Conservation (phyloP, 2,888 invertebrate genomes). For the Ceraclea dissimilis region DNA sequence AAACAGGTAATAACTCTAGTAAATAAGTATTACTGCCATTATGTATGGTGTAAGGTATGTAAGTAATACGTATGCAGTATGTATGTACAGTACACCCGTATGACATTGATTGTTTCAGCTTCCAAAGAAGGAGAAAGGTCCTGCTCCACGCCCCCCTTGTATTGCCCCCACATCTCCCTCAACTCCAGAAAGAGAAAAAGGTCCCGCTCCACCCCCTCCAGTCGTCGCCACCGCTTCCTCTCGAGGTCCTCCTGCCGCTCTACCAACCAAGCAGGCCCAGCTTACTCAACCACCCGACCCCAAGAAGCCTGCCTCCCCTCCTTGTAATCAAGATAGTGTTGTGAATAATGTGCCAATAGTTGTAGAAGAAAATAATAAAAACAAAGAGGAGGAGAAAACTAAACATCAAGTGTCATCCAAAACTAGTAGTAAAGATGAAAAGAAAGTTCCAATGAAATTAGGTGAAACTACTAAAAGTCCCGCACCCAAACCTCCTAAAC, state of each 20-base stretch:
- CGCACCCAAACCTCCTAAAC: constrained; percentile 21
- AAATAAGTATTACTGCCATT: no score
- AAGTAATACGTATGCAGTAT: no score
- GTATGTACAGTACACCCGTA: no score
- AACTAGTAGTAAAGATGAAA: constrained; percentile 28
- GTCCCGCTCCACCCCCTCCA: constrained; percentile 30
- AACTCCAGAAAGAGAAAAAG: constrained; percentile 26
- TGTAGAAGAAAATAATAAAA: background rate
- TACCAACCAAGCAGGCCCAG: background rate
- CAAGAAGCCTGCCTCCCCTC: constrained; percentile 29
- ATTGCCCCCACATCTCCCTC: constrained; percentile 34
- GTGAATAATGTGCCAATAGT: constrained; percentile 21
- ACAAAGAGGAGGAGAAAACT: constrained; percentile 20
- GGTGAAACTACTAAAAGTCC: constrained; percentile 19
- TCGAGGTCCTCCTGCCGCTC: constrained; percentile 12
- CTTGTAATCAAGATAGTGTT: constrained; percentile 24
- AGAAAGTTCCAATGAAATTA: constrained; percentile 13
- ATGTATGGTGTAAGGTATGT: no score
- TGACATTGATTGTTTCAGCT: constrained; percentile 40
- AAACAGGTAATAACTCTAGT: constrained; percentile 26
- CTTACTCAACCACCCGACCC: constrained; percentile 29
- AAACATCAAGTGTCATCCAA: constrained; percentile 27
- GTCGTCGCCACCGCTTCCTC: constrained; percentile 8
- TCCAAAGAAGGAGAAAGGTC: constrained; percentile 76
- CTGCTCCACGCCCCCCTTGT: constrained; percentile 64